These are phyloP conservation scores for Takifugu ocellatus DNA, from an alignment of 2,797 vertebrate species.

Conservation along the genomic window DNA sequence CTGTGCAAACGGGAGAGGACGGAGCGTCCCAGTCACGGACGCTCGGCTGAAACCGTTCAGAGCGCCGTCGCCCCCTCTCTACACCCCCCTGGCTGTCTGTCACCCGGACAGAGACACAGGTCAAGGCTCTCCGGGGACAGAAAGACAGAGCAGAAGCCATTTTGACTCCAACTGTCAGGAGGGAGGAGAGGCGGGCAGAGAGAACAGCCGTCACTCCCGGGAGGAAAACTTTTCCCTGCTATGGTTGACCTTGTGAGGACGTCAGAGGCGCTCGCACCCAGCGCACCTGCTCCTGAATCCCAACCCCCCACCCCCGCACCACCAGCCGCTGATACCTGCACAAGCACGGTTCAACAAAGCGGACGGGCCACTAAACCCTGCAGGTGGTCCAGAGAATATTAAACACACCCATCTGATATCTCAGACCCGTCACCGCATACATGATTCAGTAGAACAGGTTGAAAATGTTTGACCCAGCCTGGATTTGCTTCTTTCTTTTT, in stretches of 20 bases:
- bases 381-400: not conserved
- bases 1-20: slow-evolving; percentile 70
- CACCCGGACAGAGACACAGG: slow-evolving; percentile 40
- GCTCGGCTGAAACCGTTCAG: slow-evolving; percentile 57
- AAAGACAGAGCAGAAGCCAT: slow-evolving; percentile 43
- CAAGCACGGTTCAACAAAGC: too few species aligned
- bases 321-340: not conserved
- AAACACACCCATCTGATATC: too few species aligned
- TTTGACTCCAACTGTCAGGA: slow-evolving; percentile 46
- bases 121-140: slow-evolving; percentile 47
- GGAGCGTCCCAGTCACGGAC: slow-evolving; percentile 59
- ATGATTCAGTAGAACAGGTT: too few species aligned
- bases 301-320: slow-evolving; percentile 14
- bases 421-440: too few species aligned
- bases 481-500: too few species aligned
- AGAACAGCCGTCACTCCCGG: slow-evolving; percentile 45
- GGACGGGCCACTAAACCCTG: not conserved
- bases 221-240: slow-evolving; percentile 48
- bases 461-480: too few species aligned
- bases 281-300: slow-evolving; percentile 39
- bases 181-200: slow-evolving; percentile 41
- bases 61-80: slow-evolving; percentile 45
- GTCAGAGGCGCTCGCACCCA: slow-evolving; percentile 36
- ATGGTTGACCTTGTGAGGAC: slow-evolving; percentile 54
- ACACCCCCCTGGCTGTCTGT: slow-evolving; percentile 34